These are phyloP conservation scores for Caloenas nicobarica DNA, from an alignment of 2,113 vertebrate genomes.

Conservation along the genomic window DNA sequence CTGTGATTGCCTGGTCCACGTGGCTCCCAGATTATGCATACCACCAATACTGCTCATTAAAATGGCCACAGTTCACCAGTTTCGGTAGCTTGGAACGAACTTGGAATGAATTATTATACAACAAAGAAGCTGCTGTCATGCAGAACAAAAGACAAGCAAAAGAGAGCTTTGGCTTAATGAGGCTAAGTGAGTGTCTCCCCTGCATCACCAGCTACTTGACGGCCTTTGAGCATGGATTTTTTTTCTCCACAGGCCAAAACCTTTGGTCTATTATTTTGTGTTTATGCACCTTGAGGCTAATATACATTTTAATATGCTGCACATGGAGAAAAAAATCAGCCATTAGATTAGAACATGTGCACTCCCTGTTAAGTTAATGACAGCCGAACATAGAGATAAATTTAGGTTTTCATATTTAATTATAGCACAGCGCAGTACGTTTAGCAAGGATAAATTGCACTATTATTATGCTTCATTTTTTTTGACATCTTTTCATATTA, in stretches of 20 bases:
- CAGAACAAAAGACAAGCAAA: slow-evolving; percentile 87
- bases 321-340: slow-evolving; percentile 82
- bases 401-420: slow-evolving; percentile 98
- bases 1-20: slow-evolving; percentile 86
- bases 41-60: slow-evolving; percentile 91
- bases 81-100: slow-evolving; percentile 85
- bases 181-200: slow-evolving; percentile 87
- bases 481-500: slow-evolving; percentile 86
- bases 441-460: slow-evolving; percentile 91
- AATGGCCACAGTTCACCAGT: slow-evolving; percentile 90
- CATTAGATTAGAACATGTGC: slow-evolving; percentile 86
- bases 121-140: slow-evolving; percentile 92
- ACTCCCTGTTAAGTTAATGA: slow-evolving; percentile 95
- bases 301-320: slow-evolving; percentile 92
- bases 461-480: slow-evolving; percentile 88
- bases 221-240: slow-evolving; percentile 79
- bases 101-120: slow-evolving; percentile 91
- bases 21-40: slow-evolving; percentile 84
- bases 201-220: slow-evolving; percentile 83
- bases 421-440: slow-evolving; percentile 86
- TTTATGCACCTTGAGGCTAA: slow-evolving; percentile 90
- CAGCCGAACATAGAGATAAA: slow-evolving; percentile 90
- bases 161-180: slow-evolving; percentile 91
- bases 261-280: slow-evolving; percentile 88
- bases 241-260: slow-evolving; percentile 82